Evolutionary conservation across 2,888 invertebrate species (phyloP).

Genomic region (Labia minor): DNA sequence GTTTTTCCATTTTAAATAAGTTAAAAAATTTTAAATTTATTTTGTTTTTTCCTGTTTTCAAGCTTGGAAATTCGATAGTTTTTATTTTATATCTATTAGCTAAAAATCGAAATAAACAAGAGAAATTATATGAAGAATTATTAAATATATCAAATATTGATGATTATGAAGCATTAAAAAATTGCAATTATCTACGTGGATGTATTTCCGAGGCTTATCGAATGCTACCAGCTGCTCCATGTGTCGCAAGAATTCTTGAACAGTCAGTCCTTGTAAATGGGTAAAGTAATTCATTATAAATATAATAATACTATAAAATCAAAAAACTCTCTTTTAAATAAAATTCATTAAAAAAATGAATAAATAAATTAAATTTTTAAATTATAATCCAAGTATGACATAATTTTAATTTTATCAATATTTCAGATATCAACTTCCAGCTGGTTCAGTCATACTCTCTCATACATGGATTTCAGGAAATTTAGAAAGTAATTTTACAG

Average conservation of each 20-base stretch:
- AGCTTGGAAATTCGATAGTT: conserved; percentile 70
- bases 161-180: conserved; percentile 45
- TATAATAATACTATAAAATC: no score
- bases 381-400: no score
- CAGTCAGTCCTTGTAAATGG: conserved; percentile 23
- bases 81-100: conserved; percentile 67
- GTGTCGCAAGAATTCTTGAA: conserved; percentile 65
- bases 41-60: conserved; percentile 14
- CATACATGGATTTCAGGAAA: conserved; percentile 76
- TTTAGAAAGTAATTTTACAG: conserved; percentile 60
- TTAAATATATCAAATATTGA: conserved; percentile 40
- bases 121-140: conserved; percentile 55
- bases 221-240: conserved; percentile 64
- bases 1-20: not conserved
- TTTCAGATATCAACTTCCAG: conserved; percentile 38
- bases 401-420: no score
- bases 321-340: not conserved
- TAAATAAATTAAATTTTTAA: not conserved
- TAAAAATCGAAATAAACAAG: conserved; percentile 53
- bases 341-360: not conserved
- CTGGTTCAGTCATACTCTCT: conserved; percentile 53
- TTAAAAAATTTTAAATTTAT: conserved; percentile 21
- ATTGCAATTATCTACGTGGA: conserved; percentile 64
- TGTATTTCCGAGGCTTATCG: conserved; percentile 59
- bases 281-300: not conserved